Conservation (phyloP, 2,888 invertebrate species). For the Villa cingulata region DNA sequence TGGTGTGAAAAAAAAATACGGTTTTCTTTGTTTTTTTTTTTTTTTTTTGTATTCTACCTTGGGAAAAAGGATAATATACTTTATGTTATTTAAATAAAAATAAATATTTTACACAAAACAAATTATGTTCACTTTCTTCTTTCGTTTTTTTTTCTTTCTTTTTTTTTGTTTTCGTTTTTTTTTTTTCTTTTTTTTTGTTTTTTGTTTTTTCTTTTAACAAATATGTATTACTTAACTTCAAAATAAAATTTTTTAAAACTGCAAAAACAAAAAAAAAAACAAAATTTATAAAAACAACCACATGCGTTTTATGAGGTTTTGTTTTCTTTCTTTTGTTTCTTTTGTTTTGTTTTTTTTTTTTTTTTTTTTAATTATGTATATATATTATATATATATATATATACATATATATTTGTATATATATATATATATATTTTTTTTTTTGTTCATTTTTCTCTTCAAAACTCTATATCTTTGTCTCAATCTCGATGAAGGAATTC, state of each 20-base stretch:
- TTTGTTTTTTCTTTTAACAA: slow-evolving; percentile 12
- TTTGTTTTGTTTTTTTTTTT: background rate
- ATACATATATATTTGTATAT: too few species aligned
- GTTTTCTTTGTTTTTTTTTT: too few species aligned
- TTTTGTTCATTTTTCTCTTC: slow-evolving; percentile 3
- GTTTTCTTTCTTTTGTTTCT: background rate
- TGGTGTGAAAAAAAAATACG: too few species aligned
- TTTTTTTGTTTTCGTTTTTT: too few species aligned
- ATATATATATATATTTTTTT: background rate
- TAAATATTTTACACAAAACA: too few species aligned
- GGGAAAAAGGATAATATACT: too few species aligned
- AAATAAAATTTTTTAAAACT: slow-evolving; percentile 14
- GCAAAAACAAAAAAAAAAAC: slow-evolving; percentile 19
- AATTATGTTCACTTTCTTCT: too few species aligned
- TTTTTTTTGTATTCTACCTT: too few species aligned
- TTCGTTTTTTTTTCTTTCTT: too few species aligned
- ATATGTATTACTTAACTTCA: slow-evolving; percentile 14
- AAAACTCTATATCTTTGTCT: background rate
- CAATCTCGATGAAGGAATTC: slow-evolving; percentile 17
- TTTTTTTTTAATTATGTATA: too few species aligned
- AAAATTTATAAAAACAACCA: slow-evolving; percentile 23
- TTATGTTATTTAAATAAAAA: too few species aligned
- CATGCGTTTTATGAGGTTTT: slow-evolving; percentile 22
- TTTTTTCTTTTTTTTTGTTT: background rate
- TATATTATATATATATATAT: too few species aligned